Evolutionary conservation across 1,140 invertebrate genomes (phyloP).

Genomic region (Chironomus striatipennis): DNA sequence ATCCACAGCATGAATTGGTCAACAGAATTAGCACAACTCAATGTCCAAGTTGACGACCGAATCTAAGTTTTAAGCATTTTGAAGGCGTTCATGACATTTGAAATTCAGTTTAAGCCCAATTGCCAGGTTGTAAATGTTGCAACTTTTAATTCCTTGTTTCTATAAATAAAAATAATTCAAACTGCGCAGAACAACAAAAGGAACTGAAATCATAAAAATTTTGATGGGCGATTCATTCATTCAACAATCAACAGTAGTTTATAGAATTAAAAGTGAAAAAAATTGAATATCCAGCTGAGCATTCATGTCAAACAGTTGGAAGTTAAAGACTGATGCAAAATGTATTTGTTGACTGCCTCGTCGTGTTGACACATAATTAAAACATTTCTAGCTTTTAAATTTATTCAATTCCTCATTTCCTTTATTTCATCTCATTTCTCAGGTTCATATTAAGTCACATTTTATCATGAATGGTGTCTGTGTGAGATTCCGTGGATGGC

Average conservation of each 20-base stretch:
- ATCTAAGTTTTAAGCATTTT: not conserved
- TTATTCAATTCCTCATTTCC: slow-evolving; percentile 29
- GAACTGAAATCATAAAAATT: not conserved
- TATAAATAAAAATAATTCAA: not conserved
- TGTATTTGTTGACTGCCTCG: not conserved
- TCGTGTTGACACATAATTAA: slow-evolving; percentile 18
- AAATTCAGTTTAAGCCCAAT: not conserved
- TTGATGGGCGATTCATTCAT: not conserved
- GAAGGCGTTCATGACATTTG: not conserved
- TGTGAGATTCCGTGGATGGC: slow-evolving; percentile 88
- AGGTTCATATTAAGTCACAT: slow-evolving; percentile 87
- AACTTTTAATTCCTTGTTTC: not conserved
- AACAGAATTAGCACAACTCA: not conserved
- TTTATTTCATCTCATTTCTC: too few relatives aligned
- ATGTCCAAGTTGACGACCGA: not conserved
- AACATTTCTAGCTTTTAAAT: not conserved
- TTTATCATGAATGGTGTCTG: slow-evolving; percentile 98
- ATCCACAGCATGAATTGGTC: not conserved
- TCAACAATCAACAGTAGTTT: not conserved
- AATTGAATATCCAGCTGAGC: not conserved
- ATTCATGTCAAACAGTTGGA: not conserved
- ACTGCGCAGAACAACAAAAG: not conserved
- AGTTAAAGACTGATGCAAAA: not conserved
- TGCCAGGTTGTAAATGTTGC: not conserved
- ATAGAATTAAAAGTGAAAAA: not conserved